Evolutionary conservation across 2,888 invertebrate genomes (phyloP), one percentile per base, ranked within the genome.

Genomic region (Himalopsyche tibetana): DNA sequence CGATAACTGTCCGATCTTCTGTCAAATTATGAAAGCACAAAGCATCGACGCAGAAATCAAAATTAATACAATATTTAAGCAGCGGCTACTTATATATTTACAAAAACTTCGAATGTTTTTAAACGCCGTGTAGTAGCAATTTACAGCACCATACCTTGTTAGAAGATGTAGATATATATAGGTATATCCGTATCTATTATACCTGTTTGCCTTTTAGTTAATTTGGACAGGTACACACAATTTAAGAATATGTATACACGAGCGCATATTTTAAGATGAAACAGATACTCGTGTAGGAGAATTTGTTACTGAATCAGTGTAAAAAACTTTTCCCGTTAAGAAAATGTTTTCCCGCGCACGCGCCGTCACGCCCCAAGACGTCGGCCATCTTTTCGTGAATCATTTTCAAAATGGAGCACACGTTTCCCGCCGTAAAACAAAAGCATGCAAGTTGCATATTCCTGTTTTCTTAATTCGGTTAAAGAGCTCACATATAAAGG

Each of bases 291-390:
- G 63, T 19, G 28, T 19, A 63, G 6, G 11, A 63, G 6, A 19
- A 19, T 63, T 19, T 63, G 63, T 28, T 19, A 19, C 19, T 63
- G 28, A 15, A 63, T 63, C 63, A 19, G 19, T 63, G 63, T 63
- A 19, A 63, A 56, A 63, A 63, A 63, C 63, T 63, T 63, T 19
- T 63, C 63, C 63, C 63, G 63, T 63, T 63, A 63, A 11, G 63
- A 63, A 63, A 63, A 63, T 63, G 63, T 19, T 63, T 63, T 63
- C 19, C 63, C 63, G 63, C 63, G 63, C 63, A 63, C 63, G 63
- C 63, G 63, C 63, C 63, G 63, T 63, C 63, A 63, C 63, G 63
- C 63, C 63, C 63, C n/a, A 63, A 63, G 63, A 28, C 19, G 63
- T 63, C 63, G 19, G 63, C 63, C 63, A 63, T 63, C 63, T 63